Evolutionary conservation across 2,888 invertebrate species (phyloP), one percentile per base, ranked within the genome.

Genomic region (Operophtera brumata): DNA sequence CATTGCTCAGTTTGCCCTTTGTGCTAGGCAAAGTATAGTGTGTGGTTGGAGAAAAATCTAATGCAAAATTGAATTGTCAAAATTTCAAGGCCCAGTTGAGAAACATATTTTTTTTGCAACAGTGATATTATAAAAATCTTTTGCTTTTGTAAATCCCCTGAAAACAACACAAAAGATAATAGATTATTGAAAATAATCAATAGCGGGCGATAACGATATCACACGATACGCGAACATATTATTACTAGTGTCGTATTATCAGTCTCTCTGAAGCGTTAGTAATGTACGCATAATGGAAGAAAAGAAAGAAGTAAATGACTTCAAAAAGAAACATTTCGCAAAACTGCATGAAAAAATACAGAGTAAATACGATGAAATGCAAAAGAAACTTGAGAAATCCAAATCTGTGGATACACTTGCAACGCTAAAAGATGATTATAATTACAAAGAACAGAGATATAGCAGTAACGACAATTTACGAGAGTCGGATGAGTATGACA

Each of bases 301-400:
- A 49, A 62, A 58, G 39, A 58, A 62, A 2, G 67, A 67, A 37
- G 34, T 57, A 2, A 65, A 57, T 9, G 65, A 57, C 51, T 54
- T 75, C 0, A 75, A 70, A 39, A 81, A 66, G 57, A 79, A 62
- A 56, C 81, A 82, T 56, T 82, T 90, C 39, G 65, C 77, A 0
- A 83, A 73, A 62, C 58, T 89, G 3, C 83, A 90, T 51, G 78
- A 82, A 56, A 80, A 64, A 63, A 80, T 89, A 53, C 86, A 85
- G 66, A 76, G 54, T 35, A 90, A 87, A 70, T 88, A 85, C 62
- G 77, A 75, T 25, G 80, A 83, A 69, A 84, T 89, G 84, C 86
- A 86, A 67, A 78, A 61, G 42, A 86, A 70, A 69, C 61, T 89
- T 12, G 82, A 84, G 49, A 88, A 84, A 67, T 87, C 86, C 0